Base-by-base conservation (phyloP, 2,797 vertebrate genomes). In the Rhinophrynus dorsalis region DNA sequence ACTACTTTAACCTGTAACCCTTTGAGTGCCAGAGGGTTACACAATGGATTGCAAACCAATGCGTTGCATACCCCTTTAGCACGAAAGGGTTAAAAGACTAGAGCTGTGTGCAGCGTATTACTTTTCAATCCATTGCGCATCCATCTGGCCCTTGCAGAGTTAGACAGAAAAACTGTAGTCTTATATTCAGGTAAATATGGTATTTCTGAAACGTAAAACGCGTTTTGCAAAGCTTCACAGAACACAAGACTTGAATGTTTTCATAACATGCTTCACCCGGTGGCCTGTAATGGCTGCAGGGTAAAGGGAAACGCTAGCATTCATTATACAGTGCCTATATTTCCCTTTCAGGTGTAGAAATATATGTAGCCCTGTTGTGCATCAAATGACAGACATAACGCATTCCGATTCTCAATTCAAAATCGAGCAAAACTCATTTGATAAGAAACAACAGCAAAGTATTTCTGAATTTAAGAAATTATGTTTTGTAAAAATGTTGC, bases 351-450 rank as follows among this genome's bases (percentile, higher is more conserved):
- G 62, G 64, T 4, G 26, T 67, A 63, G 69, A 2, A 55, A 74
- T 35, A 80, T 67, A 77, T 68, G 56, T 59, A 75, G 58, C 60
- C 42, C 32, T 74, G 5, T 74, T 80, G 75, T 72, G 74, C 60
- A 65, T 68, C 38, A 76, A 63, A 62, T 68, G 56, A 26, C 56
- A 74, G 79, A 33, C 33, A 75, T 38, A 78, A 72, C n/a, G 13
- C 77, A 77, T 84, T 67, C 83, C n/a, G n/a, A n/a, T n/a, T n/a
- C 76, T 81, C 81, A 63, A 54, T 32, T 47, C 74, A 60, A 42
- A 68, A 78, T 69, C 1, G 72, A 75, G 71, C 44, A 74, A 77
- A 82, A 79, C 64, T 79, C 82, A 81, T 83, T 40, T 74, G 81
- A 78, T 75, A 75, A 56, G 72, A 56, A 59, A 40, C 15, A 48